Percentiles rank a stretch among this genome's conserved stretches.
Evolutionary conservation across 1,140 invertebrate species (phyloP).

Genomic region (Nebria ingens): DNA sequence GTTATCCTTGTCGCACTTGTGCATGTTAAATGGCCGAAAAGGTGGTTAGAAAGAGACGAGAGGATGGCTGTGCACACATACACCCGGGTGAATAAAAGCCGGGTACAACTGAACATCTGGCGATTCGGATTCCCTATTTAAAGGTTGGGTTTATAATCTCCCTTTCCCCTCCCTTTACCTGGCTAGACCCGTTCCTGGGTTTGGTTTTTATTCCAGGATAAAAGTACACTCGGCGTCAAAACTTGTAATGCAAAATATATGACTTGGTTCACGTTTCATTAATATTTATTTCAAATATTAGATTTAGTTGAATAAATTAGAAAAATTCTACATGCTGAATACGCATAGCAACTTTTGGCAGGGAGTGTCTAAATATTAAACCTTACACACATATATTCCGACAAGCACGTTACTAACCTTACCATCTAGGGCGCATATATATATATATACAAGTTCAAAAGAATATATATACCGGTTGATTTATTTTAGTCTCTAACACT

Average conservation of each 20-base stretch:
- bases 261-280: too few species aligned
- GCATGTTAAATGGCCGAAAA: neutral
- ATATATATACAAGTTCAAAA: neutral
- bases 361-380: neutral
- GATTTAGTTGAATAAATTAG: neutral
- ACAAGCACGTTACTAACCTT: neutral
- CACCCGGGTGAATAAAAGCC: neutral
- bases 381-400: neutral
- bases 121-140: neutral
- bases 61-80: conserved; percentile 2
- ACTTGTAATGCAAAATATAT: too few species aligned
- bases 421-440: neutral
- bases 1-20: neutral
- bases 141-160: neutral
- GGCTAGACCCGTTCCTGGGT: neutral
- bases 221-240: neutral
- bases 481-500: neutral
- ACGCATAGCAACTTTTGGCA: neutral
- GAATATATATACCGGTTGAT: neutral
- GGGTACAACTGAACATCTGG: neutral
- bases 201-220: neutral
- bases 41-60: conserved; percentile 1
- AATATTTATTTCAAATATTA: too few species aligned
- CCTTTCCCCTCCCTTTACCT: neutral
- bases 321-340: neutral